Evolutionary conservation across 2,797 vertebrate species (phyloP), one percentile per base, ranked within the genome.

Genomic region (Tragopan temminckii): DNA sequence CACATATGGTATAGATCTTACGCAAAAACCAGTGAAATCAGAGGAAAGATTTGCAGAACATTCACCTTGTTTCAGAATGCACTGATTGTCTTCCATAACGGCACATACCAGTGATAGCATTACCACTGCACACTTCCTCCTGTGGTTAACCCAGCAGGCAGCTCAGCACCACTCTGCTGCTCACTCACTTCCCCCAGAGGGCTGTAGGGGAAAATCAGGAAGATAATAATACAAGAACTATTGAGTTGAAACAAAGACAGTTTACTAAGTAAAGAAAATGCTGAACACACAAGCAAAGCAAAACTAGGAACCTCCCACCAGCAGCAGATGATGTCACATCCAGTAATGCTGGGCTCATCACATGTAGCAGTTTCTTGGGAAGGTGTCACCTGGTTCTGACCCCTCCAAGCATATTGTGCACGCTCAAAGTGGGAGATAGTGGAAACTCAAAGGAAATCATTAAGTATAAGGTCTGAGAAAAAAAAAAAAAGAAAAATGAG

Each of bases 111-210:
- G 35, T 53, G 43, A 31, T 21, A n/a, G 18, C 13, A 33, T 69
- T 31, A 20, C 36, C 5, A 25, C 8, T 11, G 38, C 31, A 18
- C 9, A 40, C n/a, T 4, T 70, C 59, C 36, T 70, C 36, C 43
- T 0, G 0, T 21, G 19, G 20, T 33, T 33, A 57, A 57, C 55
- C 19, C 29, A 40, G 38, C 61, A 63, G 27, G 38, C 18, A 63
- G 61, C 27, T 31, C 38, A 31, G 61, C 29, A 63, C 18, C 38
- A 42, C 61, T 20, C 18, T 21, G 19, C 27, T 36, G 29, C 27
- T 42, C 29, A 20, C 38, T 63, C 38, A 20, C 38, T 13, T 36
- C 38, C 27, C 12, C 13, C 38, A 63, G 36, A 11, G 38, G 27
- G 61, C 31, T 10, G 27, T 38, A 29, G 61, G 27, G 42, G 19